Evolutionary conservation across 2,797 vertebrate species (phyloP), one percentile per base, ranked within the genome.

Genomic region (Gastrophryne carolinensis): DNA sequence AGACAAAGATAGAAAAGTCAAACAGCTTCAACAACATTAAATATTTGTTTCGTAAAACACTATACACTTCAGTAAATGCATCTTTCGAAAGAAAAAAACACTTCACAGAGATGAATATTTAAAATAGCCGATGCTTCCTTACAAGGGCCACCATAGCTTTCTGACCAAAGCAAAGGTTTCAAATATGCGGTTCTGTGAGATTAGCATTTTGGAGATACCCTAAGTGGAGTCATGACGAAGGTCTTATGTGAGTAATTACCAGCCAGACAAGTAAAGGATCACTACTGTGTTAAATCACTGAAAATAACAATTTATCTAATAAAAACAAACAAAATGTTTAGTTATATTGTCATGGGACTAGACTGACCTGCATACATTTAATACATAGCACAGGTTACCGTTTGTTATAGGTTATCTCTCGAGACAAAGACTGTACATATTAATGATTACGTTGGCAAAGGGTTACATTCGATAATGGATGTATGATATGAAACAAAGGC

Each of bases 241-340:
- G 10, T 13, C 71, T 77, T 64, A 63, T 77, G 35, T 57, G 17
- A 57, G 66, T 77, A 35, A 77, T 77, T 77, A 77, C 60, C 19
- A 17, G 12, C 9, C 15, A 26, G 19, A 58, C 60, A 71, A 64
- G 74, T 15, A 27, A 19, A 37, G 19, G 4, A 39, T 11, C 2
- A 67, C 10, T 58, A 47, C n/a, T 76, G 66, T 69, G 73, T 44
- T 68, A 56, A 26, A 64, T 26, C 2, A 24, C 11, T 19, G 58
- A 70, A 74, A 74, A 54, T 29, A 70, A 27, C 67, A 71, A 77
- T 71, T 77, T 77, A 26, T 57, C 39, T 56, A 23, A 50, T 63
- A 21, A 47, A 63, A 64, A 39, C 58, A 77, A 57, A 50, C 58
- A 71, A 49, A 37, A 17, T 17, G 19, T 44, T 70, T 12, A 21